Evolutionary conservation across 2,888 invertebrate species (phyloP).

Genomic region (Tetramorium bicarinatum): DNA sequence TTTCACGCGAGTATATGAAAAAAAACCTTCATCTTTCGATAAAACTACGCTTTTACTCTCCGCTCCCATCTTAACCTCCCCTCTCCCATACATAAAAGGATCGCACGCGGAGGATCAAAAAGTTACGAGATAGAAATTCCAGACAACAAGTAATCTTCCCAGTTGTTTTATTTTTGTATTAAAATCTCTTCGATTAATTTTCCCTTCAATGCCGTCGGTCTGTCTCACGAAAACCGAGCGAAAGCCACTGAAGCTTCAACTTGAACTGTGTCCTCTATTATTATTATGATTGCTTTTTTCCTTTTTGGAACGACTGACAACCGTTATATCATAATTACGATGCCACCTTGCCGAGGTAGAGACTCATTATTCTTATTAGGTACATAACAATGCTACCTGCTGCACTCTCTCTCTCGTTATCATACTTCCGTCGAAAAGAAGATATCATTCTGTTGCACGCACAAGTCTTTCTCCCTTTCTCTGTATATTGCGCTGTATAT

Average conservation of each 20-base stretch:
- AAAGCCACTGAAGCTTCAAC: conserved; percentile 21
- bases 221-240: not conserved
- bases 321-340: conserved; percentile 61
- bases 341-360: conserved; percentile 15
- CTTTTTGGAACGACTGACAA: conserved; percentile 18
- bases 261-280: not conserved
- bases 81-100: conserved; percentile 4
- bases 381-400: conserved; percentile 39
- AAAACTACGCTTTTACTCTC: conserved; percentile 46
- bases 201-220: conserved; percentile 5
- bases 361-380: conserved; percentile 57
- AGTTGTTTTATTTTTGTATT: conserved; percentile 53
- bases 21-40: conserved; percentile 54
- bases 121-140: conserved; percentile 31
- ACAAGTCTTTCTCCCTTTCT: conserved; percentile 27
- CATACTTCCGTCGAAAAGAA: conserved; percentile 18
- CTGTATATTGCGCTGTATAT: not conserved
- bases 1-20: conserved; percentile 18
- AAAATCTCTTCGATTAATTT: conserved; percentile 61
- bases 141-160: not conserved
- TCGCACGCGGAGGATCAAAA: conserved; percentile 28
- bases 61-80: conserved; percentile 16
- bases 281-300: not conserved
- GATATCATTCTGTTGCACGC: not conserved
- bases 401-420: conserved; percentile 8